These are phyloP conservation scores for Meteorus colon DNA, from an alignment of 2,888 invertebrate genomes.

Conservation along the genomic window DNA sequence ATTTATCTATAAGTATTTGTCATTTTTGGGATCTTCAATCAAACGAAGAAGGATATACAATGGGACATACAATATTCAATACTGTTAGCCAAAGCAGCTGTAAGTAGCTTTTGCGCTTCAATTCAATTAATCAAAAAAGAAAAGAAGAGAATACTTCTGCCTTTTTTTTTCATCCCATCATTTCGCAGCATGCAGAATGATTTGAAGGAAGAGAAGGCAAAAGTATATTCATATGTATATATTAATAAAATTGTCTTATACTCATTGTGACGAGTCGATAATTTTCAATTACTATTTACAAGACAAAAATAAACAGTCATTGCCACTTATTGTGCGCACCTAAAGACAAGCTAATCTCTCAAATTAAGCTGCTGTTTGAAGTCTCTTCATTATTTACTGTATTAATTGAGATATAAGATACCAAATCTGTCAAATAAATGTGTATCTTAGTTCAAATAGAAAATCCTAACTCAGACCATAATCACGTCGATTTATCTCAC, in stretches of 20 bases:
- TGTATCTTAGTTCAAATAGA: not conserved
- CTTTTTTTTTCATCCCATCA: not conserved
- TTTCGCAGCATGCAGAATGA: not conserved
- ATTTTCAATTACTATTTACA: constrained; percentile 36
- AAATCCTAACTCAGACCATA: constrained; percentile 8
- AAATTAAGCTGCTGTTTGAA: constrained; percentile 20
- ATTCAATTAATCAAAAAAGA: constrained; percentile 18
- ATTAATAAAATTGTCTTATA: constrained; percentile 7
- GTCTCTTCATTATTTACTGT: not conserved
- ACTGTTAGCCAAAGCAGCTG: constrained; percentile 56
- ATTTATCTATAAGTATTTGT: not conserved
- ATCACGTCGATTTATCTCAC: constrained; percentile 13
- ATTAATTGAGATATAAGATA: not conserved
- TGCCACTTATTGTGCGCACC: not conserved
- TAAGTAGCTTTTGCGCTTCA: constrained; percentile 43
- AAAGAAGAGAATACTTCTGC: not conserved
- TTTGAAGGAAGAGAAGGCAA: not conserved
- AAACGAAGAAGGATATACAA: constrained; percentile 36
- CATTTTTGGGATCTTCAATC: constrained; percentile 39
- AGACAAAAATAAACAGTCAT: not conserved
- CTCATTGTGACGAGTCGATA: not conserved
- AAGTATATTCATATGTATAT: constrained; percentile 1
- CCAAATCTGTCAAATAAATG: not conserved
- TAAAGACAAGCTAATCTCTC: not conserved
- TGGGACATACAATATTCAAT: constrained; percentile 46